Base-by-base conservation (phyloP, 2,888 invertebrate genomes). In the Busseola fusca region DNA sequence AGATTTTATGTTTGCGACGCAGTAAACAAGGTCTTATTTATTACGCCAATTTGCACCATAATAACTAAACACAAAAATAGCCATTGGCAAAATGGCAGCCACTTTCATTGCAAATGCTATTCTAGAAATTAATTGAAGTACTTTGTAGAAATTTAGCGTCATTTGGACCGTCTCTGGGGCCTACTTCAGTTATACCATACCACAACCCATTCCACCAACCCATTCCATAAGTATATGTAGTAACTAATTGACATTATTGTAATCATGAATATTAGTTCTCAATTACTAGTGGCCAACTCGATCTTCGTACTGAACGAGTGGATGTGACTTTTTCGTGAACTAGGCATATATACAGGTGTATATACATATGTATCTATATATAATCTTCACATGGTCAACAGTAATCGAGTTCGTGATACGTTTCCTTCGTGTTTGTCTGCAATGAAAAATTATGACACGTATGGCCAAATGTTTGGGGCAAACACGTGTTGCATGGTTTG, bases 381-480 rank as follows among this genome's bases (percentile, higher is more conserved):
- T 57, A 78, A 71, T 75, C n/a, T 72, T 68, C 74, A 78, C 75
- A 76, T 79, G 73, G 74, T 68, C 79, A 82, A 71, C 60, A 52
- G 69, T 77, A 83, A 78, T 72, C 59, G 64, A 66, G 71, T 74
- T 83, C 82, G 80, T 84, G 78, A 77, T 76, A 56, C 57, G 72
- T 76, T 83, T 81, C 72, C 74, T 74, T 83, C 78, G 76, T 83
- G 78, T 80, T 76, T 72, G 76, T 75, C 72, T 50, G 64, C 67
- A 78, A 84, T 81, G 63, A 81, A 80, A 82, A 71, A 73, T 80
- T 78, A 76, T 72, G 52, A 75, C 81, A 74, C 67, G 65, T 75
- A 68, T 77, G 72, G 70, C 59, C 77, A 70, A 80, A 75, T 80
- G 67, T 72, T 75, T 64, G 66, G n/a, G 25, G 27, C 73, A 73